Conservation (phyloP, 2,797 vertebrate species). For the Coccyzus lansbergi region DNA sequence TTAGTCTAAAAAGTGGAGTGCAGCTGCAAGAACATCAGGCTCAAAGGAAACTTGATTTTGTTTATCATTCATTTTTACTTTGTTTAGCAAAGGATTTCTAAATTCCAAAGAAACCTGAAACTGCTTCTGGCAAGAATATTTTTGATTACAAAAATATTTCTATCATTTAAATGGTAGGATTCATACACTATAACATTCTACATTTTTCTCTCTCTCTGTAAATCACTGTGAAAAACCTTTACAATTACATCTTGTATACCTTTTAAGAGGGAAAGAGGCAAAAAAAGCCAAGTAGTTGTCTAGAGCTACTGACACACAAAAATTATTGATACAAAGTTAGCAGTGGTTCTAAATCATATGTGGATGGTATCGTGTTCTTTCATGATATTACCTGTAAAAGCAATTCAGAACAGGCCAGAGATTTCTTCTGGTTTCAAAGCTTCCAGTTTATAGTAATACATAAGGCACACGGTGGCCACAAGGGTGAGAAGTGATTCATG, state of each 20-base stretch:
- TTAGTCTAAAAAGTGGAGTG: conserved; percentile 59
- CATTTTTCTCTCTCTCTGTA: not conserved
- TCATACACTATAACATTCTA: not conserved
- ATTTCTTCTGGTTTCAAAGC: not conserved
- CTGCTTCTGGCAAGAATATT: conserved; percentile 39
- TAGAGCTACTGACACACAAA: not conserved
- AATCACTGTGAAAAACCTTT: not conserved
- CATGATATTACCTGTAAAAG: not conserved
- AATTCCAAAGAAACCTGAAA: conserved; percentile 45
- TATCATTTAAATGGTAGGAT: conserved; percentile 13
- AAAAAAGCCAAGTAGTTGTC: not conserved
- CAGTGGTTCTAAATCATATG: not conserved
- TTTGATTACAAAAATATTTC: conserved; percentile 44
- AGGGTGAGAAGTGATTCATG: not conserved
- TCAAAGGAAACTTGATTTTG: conserved; percentile 57
- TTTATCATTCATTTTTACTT: conserved; percentile 65
- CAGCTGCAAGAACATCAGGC: conserved; percentile 62
- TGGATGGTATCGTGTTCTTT: not conserved
- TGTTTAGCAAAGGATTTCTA: conserved; percentile 65
- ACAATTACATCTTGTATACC: not conserved
- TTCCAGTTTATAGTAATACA: not conserved
- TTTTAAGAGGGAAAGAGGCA: not conserved
- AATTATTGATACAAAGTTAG: not conserved
- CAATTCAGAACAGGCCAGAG: not conserved
- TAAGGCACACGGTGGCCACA: fast-evolving